Base-by-base conservation (phyloP, 2,888 invertebrate species). In the Timandra comae region DNA sequence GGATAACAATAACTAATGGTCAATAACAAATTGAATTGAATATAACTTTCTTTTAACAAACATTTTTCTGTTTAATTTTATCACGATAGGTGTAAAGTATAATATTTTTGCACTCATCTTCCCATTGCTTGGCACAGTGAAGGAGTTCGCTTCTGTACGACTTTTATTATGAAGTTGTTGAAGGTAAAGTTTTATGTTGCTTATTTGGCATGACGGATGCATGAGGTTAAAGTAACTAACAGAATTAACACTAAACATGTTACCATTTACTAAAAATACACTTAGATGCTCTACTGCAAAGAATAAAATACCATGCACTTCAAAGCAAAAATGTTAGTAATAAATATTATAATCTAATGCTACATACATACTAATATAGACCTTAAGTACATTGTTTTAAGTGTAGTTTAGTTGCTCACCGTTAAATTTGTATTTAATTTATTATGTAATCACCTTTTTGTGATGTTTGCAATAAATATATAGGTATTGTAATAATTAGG, bases 131-230 rank as follows among this genome's bases (percentile, higher is more conserved):
- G 79, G 77, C 80, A 75, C 80, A 81, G 73, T 71, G 77, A 64
- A 73, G 78, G 74, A 73, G 78, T 58, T 63, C 56, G 72, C 78
- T 81, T 78, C 72, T 71, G 60, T 70, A 16, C 16, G 70, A 72
- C 65, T 64, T 63, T n/a, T n/a, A n/a, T n/a, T 66, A 62, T 62
- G 66, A 70, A 65, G 64, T 65, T 58, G 67, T 69, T 70, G 58
- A 56, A 84, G 84, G 84, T 84, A 85, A 82, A 69, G 70, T 81
- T 75, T 71, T 72, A 63, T 78, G 69, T 81, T 80, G 81, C 82
- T 82, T 82, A 65, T 65, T 81, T 74, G 58, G 84, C 84, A 85
- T 84, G 84, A 38, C 43, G 47, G 46, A 30, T 53, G 65, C 63
- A 62, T 63, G 62, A 52, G 47, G 48, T 49, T 38, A 38, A 46